Conservation (phyloP, 2,113 vertebrate genomes). For the Centrocercus urophasianus region DNA sequence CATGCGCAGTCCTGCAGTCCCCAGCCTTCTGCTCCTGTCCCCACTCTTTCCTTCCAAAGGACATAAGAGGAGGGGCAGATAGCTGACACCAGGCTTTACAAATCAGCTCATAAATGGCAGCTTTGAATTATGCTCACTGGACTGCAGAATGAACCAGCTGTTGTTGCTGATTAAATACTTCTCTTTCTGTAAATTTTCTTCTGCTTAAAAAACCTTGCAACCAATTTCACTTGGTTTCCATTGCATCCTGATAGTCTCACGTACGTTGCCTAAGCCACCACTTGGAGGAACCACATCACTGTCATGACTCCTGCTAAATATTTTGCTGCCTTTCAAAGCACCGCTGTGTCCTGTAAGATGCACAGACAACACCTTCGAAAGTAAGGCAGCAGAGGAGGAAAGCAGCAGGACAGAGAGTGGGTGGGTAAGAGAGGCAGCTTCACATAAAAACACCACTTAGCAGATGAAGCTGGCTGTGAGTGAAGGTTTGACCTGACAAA, state of each 20-base stretch:
- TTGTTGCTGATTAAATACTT: not conserved
- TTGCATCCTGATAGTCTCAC: not conserved
- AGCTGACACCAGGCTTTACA: not conserved
- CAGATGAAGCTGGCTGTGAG: not conserved
- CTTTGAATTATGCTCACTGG: not conserved
- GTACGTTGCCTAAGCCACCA: no score
- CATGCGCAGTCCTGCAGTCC: not conserved
- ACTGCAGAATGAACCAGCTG: not conserved
- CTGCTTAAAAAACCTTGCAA: not conserved
- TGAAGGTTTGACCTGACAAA: not conserved
- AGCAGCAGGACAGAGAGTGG: no score
- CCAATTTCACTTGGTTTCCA: not conserved
- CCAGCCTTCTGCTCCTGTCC: not conserved
- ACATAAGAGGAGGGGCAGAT: not conserved
- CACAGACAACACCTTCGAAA: fast-evolving
- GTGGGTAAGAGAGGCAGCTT: no score
- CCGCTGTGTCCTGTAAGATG: not conserved
- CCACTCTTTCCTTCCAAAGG: not conserved
- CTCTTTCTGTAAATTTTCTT: not conserved
- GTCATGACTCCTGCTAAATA: not conserved
- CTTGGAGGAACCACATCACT: not conserved
- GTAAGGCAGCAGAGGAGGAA: not conserved
- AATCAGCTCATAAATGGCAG: not conserved
- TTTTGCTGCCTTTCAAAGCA: not conserved
- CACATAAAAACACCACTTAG: no score